Conservation (phyloP, 1,140 invertebrate species). For the Nebria ingens region DNA sequence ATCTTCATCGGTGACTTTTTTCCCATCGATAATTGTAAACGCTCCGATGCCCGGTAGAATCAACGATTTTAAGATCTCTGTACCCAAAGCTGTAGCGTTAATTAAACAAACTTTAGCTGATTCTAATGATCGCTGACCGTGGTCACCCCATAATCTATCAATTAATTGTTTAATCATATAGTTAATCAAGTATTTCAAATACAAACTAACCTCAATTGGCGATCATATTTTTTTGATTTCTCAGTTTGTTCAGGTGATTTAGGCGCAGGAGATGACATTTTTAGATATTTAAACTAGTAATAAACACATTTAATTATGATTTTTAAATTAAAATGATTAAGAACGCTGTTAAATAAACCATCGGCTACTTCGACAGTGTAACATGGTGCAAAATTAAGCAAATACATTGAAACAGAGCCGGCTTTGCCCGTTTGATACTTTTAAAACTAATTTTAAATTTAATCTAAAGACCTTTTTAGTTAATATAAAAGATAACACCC, state of each 20-base stretch:
- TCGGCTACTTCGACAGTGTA: too few relatives aligned
- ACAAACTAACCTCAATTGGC: conserved; percentile 62
- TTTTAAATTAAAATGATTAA: too few relatives aligned
- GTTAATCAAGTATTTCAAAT: conserved; percentile 11
- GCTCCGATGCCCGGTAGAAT: conserved; percentile 90
- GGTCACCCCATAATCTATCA: conserved; percentile 89
- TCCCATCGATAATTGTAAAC: conserved; percentile 92
- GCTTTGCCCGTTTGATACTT: too few relatives aligned
- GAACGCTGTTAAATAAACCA: too few relatives aligned
- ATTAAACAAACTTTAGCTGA: conserved; percentile 84
- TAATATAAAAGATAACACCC: too few relatives aligned
- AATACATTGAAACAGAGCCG: too few relatives aligned
- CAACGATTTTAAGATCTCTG: conserved; percentile 90
- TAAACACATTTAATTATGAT: too few relatives aligned
- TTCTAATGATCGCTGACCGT: conserved; percentile 86
- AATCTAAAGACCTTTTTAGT: too few relatives aligned
- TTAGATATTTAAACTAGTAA: conserved; percentile 1
- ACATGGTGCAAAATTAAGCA: too few relatives aligned
- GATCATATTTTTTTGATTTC: conserved; percentile 56
- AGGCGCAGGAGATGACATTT: conserved; percentile 62
- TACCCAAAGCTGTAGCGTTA: conserved; percentile 88
- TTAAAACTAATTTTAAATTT: too few relatives aligned
- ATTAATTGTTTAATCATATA: conserved; percentile 2
- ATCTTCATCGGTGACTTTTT: conserved; percentile 78
- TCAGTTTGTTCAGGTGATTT: conserved; percentile 63